phyloP scores from a whole-genome alignment of 2,888 invertebrate species.

The Thyatira batis region DNA sequence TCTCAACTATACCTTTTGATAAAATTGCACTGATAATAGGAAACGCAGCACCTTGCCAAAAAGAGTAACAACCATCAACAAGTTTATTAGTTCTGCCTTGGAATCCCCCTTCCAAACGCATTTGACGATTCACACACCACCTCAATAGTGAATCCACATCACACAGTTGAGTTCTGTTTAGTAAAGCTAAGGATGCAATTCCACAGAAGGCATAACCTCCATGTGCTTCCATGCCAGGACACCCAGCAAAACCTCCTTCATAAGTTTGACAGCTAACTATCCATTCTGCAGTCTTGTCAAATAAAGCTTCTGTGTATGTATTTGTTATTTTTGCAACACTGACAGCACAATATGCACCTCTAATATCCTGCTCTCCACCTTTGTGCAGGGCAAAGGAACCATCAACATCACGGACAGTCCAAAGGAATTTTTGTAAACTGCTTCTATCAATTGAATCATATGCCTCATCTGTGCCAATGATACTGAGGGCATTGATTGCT shows the following conservation, averaged over 20 bases:
- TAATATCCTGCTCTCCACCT: constrained; percentile 96
- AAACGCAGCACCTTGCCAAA: constrained; percentile 98
- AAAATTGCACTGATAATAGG: constrained; percentile 92
- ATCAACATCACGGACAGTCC: constrained; percentile 88
- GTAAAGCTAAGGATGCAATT: constrained; percentile 92
- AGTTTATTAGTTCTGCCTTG: constrained; percentile 98
- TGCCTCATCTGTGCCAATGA: constrained; percentile 93
- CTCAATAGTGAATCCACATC: constrained; percentile 89
- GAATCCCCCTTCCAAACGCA: constrained; percentile 97
- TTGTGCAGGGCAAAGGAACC: constrained; percentile 96
- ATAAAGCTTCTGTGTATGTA: constrained; percentile 88
- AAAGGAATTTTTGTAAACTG: constrained; percentile 89
- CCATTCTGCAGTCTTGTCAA: constrained; percentile 95
- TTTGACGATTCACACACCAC: constrained; percentile 96
- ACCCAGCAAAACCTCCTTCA: constrained; percentile 98
- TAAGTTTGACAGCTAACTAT: constrained; percentile 97
- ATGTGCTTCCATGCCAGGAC: constrained; percentile 95
- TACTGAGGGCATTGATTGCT: constrained; percentile 95
- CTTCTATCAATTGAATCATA: constrained; percentile 92
- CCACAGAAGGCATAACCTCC: constrained; percentile 99
- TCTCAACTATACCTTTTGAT: constrained; percentile 63
- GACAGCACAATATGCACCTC: constrained; percentile 98
- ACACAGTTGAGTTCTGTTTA: constrained; percentile 89
- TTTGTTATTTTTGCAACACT: constrained; percentile 94
- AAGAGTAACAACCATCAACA: constrained; percentile 99